Percentiles rank a stretch among this genome's conserved stretches.
Conservation (phyloP, 2,888 invertebrate genomes). For the Leptinotarsa tumamoca region DNA sequence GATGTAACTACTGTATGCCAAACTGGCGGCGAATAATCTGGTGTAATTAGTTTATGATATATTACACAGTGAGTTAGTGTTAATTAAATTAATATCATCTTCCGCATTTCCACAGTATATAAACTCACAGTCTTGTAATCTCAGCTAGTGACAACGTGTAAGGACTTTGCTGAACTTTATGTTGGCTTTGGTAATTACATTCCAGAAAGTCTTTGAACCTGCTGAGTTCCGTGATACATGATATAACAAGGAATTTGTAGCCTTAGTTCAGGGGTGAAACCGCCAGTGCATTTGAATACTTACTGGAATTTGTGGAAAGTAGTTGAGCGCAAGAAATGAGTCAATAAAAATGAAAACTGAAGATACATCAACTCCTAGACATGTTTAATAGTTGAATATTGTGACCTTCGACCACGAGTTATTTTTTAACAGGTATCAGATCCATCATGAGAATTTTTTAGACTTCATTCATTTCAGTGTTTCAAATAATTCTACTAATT, state of each 20-base stretch:
- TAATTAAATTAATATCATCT: neutral
- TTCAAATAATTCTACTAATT: too few species aligned
- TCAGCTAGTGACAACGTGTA: neutral
- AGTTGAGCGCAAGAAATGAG: too few species aligned
- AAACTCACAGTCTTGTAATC: neutral
- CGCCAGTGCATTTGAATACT: too few species aligned
- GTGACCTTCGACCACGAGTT: too few species aligned
- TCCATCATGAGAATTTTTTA: too few species aligned
- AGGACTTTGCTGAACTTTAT: neutral
- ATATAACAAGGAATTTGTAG: neutral
- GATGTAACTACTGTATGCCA: neutral
- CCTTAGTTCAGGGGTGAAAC: neutral
- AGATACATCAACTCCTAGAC: too few species aligned
- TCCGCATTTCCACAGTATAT: neutral
- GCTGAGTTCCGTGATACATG: neutral
- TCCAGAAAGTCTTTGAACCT: neutral
- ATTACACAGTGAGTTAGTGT: neutral
- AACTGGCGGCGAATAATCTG: neutral
- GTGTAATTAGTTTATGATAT: neutral
- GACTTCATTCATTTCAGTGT: too few species aligned
- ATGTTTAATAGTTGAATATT: too few species aligned
- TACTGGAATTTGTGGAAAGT: too few species aligned
- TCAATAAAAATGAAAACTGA: too few species aligned
- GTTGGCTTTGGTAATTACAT: neutral
- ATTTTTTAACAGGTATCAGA: too few species aligned